phyloP scores from a whole-genome alignment of 92 coral and sea anemone genomes.

The Epizoanthus scotinus region DNA sequence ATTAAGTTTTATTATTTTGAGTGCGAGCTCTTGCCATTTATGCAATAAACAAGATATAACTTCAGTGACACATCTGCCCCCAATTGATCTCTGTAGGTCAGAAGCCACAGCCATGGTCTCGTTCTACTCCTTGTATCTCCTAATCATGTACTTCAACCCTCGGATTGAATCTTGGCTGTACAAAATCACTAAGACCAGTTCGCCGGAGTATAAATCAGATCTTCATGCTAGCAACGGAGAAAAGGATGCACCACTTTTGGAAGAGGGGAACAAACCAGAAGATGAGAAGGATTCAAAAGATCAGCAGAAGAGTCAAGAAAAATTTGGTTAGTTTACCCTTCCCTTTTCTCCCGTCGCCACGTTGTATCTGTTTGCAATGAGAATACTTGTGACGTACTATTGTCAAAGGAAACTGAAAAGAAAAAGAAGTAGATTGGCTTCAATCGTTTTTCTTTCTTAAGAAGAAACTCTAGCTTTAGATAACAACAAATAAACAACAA shows the following conservation, averaged over 20 bases:
- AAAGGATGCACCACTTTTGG: not conserved
- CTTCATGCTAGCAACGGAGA: slow-evolving; percentile 62
- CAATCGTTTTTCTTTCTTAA: no score
- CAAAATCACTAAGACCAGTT: slow-evolving; percentile 81
- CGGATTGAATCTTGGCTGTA: slow-evolving; percentile 83
- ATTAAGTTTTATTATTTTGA: no score
- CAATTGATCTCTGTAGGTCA: slow-evolving; percentile 60
- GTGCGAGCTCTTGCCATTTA: no score
- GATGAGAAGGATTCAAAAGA: slow-evolving; percentile 12
- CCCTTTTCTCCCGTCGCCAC: no score
- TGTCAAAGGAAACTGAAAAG: not conserved
- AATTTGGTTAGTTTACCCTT: not conserved
- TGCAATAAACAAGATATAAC: no score
- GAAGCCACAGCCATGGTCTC: slow-evolving; percentile 98
- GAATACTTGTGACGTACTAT: not conserved
- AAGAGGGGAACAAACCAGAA: slow-evolving; percentile 8
- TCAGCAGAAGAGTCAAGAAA: not conserved
- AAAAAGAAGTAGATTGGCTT: no score
- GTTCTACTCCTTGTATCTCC: slow-evolving; percentile 88
- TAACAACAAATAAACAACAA: no score
- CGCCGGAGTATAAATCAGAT: slow-evolving; percentile 84
- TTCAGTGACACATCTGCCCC: no score
- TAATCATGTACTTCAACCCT: slow-evolving; percentile 96
- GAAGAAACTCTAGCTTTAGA: no score
- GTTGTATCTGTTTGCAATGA: no score